Evolutionary conservation across 2,797 vertebrate genomes (phyloP).

Genomic region (Phrynocephalus guinanensis): DNA sequence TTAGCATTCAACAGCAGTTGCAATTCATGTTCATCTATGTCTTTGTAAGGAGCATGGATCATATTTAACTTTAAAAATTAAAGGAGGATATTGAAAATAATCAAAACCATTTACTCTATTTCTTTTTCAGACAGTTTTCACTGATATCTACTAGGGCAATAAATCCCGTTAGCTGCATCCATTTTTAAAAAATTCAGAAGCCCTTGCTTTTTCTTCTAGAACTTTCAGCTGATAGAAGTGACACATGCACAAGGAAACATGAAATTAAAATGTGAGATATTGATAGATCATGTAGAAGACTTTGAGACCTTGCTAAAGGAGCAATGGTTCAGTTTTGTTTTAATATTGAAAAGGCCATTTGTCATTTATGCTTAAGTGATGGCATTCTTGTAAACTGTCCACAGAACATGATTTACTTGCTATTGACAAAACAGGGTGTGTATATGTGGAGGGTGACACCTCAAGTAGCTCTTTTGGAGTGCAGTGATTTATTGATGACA

Average conservation of each 20-base stretch:
- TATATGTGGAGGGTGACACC: slow-evolving; percentile 45
- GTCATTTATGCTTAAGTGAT: slow-evolving; percentile 62
- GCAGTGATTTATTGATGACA: slow-evolving; percentile 76
- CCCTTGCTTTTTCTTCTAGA: slow-evolving; percentile 1
- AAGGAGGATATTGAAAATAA: background rate
- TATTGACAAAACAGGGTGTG: slow-evolving; percentile 70
- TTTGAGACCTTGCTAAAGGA: slow-evolving; percentile 67
- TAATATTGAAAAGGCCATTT: background rate
- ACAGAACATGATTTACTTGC: slow-evolving; percentile 73
- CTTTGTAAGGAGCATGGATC: background rate
- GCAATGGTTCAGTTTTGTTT: slow-evolving; percentile 26
- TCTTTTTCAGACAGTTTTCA: background rate
- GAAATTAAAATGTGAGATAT: slow-evolving; percentile 59
- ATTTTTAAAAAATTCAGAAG: background rate
- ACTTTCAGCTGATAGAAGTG: slow-evolving; percentile 48
- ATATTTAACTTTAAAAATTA: background rate
- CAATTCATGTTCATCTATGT: background rate
- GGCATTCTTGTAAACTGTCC: slow-evolving; percentile 72
- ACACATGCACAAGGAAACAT: background rate
- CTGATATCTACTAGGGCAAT: background rate
- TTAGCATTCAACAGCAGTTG: background rate
- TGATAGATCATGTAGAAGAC: slow-evolving; percentile 59
- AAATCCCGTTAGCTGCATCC: background rate
- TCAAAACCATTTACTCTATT: background rate
- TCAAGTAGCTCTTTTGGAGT: slow-evolving; percentile 69